Conservation (phyloP, 2,797 vertebrate species). For the Tragelaphus eurycerus region DNA sequence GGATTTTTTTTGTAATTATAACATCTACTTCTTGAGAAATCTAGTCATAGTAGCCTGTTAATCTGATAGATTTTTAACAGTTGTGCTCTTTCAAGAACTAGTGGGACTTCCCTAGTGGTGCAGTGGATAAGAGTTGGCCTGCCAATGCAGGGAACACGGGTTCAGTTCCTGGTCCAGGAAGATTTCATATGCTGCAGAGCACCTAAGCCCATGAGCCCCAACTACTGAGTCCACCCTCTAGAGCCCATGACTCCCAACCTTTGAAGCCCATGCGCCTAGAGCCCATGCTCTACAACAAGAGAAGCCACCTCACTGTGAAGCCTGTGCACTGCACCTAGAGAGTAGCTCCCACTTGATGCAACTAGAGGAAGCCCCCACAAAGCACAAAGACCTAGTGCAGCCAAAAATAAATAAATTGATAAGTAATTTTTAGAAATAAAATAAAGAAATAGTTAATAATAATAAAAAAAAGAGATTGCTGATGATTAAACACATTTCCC, state of each 20-base stretch:
- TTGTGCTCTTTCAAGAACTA: background rate
- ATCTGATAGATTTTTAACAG: background rate
- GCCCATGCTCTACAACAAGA: background rate
- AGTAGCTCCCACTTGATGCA: background rate
- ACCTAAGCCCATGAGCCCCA: background rate
- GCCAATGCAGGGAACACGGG: background rate
- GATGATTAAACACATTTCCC: background rate
- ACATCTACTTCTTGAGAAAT: background rate
- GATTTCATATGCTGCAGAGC: background rate
- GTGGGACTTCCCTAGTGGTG: background rate
- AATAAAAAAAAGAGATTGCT: background rate
- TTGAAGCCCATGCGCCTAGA: background rate
- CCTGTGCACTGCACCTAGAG: background rate
- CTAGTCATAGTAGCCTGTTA: background rate
- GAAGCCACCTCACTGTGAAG: background rate
- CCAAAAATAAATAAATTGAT: background rate
- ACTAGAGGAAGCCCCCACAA: background rate
- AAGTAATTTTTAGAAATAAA: background rate
- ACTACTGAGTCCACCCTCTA: background rate
- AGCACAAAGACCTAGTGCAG: background rate
- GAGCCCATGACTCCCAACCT: background rate
- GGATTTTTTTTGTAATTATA: background rate
- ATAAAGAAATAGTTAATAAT: background rate
- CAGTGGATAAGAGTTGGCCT: background rate
- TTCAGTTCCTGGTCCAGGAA: background rate